These are phyloP conservation scores for Siphamia tubifer DNA, from an alignment of 2,113 vertebrate genomes.

Conservation along the genomic window DNA sequence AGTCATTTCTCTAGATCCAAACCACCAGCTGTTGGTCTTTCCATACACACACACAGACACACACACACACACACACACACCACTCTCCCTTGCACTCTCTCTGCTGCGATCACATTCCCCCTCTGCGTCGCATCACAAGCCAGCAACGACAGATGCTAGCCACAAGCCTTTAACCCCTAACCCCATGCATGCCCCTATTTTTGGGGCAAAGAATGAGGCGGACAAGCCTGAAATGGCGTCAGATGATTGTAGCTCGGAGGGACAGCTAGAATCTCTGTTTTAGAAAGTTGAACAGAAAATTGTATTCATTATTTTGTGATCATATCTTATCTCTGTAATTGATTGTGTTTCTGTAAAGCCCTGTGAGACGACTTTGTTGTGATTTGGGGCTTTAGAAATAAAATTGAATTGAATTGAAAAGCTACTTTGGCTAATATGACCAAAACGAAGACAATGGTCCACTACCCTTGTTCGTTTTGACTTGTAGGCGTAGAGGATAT, in stretches of 20 bases:
- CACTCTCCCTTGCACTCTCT: conserved; percentile 49
- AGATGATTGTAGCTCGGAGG: conserved; percentile 30
- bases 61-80: background rate
- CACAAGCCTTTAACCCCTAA: conserved; percentile 75
- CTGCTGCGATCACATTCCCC: conserved; percentile 67
- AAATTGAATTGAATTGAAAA: no score
- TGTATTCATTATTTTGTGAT: background rate
- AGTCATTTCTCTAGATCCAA: conserved; percentile 88
- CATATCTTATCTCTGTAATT: no score
- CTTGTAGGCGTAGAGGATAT: background rate
- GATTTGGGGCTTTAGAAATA: no score
- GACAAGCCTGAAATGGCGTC: conserved; percentile 68
- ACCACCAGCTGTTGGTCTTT: conserved; percentile 88
- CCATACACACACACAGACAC: conserved; percentile 21
- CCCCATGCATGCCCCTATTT: conserved; percentile 73
- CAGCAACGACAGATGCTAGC: conserved; percentile 78
- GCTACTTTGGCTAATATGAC: background rate
- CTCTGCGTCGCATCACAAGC: conserved; percentile 60
- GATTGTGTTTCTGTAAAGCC: no score
- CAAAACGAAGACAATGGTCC: background rate
- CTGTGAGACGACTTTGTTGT: no score
- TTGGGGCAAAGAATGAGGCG: conserved; percentile 70
- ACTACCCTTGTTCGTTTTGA: background rate
- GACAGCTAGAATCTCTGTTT: conserved; percentile 7
- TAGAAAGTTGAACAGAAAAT: background rate